These are phyloP conservation scores for Beroe ovata DNA, from an alignment of 37 sponge, comb jelly and placozoan genomes.

Conservation along the genomic window DNA sequence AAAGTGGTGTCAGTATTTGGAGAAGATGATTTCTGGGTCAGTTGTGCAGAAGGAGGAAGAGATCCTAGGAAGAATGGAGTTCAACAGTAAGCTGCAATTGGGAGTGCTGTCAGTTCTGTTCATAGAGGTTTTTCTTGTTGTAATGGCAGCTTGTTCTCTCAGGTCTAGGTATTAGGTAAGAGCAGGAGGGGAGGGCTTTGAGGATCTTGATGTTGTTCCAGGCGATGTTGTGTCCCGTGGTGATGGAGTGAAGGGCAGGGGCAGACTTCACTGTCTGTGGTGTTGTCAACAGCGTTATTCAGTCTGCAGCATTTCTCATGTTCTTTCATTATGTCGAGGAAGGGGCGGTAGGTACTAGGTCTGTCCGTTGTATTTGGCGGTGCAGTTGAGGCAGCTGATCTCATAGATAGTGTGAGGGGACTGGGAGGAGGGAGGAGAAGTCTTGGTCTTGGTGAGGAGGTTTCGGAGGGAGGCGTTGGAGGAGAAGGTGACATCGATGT, in stretches of 20 bases:
- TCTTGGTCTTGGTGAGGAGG: background rate
- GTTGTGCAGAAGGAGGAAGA: background rate
- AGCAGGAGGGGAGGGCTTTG: slow-evolving; percentile 10
- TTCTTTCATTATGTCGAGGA: background rate
- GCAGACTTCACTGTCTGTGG: slow-evolving; percentile 1
- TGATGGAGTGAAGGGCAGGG: background rate
- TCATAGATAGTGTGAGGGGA: background rate
- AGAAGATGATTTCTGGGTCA: background rate
- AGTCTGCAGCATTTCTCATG: background rate
- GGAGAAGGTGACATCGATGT: slow-evolving; percentile 6
- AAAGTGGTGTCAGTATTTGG: background rate
- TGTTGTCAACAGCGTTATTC: slow-evolving; percentile 1
- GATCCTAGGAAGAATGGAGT: background rate
- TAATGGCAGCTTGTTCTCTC: background rate
- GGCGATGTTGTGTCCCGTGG: background rate
- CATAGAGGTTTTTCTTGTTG: background rate
- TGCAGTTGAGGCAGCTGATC: background rate
- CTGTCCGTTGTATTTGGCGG: background rate
- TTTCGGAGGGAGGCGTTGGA: background rate
- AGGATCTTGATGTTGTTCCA: slow-evolving; percentile 23
- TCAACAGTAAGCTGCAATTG: background rate
- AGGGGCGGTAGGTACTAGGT: slow-evolving; percentile 6
- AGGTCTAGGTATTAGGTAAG: background rate
- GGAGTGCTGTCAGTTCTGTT: background rate
- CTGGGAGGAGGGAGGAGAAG: background rate